Base-by-base conservation (phyloP, 1,140 invertebrate species). In the Atta cephalotes region DNA sequence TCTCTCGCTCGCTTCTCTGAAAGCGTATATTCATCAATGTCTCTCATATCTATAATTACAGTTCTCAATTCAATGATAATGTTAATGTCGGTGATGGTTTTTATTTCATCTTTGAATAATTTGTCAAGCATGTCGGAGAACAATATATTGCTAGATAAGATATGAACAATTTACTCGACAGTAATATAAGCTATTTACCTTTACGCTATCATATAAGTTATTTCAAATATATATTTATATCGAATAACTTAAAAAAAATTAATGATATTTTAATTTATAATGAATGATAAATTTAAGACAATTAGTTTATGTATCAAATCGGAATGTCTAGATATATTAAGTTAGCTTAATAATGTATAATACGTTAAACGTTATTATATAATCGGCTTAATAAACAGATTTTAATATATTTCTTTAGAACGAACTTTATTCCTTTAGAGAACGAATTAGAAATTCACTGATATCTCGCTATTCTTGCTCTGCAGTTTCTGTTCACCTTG, bases 1-100 rank as follows among this genome's bases (percentile, higher is more conserved):
- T 85, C 45, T 31, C 31, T 85, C 45, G 31, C 31, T 31, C 31
- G 12, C 56, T 5, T 9, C 49, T 78, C 12, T 76, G 70, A 71
- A 89, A 87, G 68, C 78, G n/a, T 28, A 89, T 89, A 89, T 89
- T 90, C 85, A 81, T 90, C 88, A 87, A 84, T 77, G 88, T 89
- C 89, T 77, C 60, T 79, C 79, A 39, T 58, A 65, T 9, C 18
- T 25, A 60, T 87, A 85, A 90, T 90, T 89, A 82, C 78, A 85
- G 85, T 87, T 76, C 53, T 76, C 31, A 70, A 87, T 87, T 89
- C 71, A 77, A 76, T 78, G 63, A 85, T 85, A 89, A 76, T 71
- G 53, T 80, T 58, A 51, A 56, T 18, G 80, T 60, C 68, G 45
- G n/a, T 78, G 77, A 70, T 71, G 56, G 77, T 39, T 66, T 70